Base-by-base conservation (phyloP, 2,888 invertebrate species). In the Octonoba sinensis region DNA sequence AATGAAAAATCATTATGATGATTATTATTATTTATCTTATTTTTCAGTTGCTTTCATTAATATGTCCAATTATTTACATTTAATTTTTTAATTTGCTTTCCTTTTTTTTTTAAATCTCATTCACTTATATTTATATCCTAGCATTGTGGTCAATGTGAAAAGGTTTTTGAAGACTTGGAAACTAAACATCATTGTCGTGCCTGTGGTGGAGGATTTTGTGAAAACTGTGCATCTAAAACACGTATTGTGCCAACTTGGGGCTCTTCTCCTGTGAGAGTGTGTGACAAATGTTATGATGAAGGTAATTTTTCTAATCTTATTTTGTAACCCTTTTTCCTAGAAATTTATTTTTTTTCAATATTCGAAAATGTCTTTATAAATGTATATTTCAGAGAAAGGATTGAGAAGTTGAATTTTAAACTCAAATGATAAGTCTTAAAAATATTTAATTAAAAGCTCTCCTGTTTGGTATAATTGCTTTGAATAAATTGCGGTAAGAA, bases 161-260 rank as follows among this genome's bases (percentile, higher is more conserved):
- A 88, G 70, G 88, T 89, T 64, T 93, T 93, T 86, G 89, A 90
- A 66, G 89, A 89, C 54, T 91, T 91, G 27, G 86, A 86, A 54
- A 90, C 90, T 20, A 93, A 93, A 85, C 94, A 86, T 83, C 89
- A 89, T 83, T 89, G 89, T 81, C 87, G 89, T 62, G 87, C 87
- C 0, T 90, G 90, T 87, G 89, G 89, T 87, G 92, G 93, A 87
- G 95, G 94, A 0, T 94, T 94, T 86, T 95, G 95, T 87, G 92
- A 92, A 84, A 87, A 87, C 24, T 95, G 95, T 87, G 93, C 93
- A 1, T 90, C 91, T n/a, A 90, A 91, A 72, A 90, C 90, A 71
- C 90, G 92, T 86, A 91, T 92, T 20, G 94, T 95, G 20, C 94
- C 94, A 16, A 91, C 91, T 15, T 94, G 94, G 94, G 88, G 88